Conservation (phyloP, 2,797 vertebrate genomes). For the Sebastes melanostomus region DNA sequence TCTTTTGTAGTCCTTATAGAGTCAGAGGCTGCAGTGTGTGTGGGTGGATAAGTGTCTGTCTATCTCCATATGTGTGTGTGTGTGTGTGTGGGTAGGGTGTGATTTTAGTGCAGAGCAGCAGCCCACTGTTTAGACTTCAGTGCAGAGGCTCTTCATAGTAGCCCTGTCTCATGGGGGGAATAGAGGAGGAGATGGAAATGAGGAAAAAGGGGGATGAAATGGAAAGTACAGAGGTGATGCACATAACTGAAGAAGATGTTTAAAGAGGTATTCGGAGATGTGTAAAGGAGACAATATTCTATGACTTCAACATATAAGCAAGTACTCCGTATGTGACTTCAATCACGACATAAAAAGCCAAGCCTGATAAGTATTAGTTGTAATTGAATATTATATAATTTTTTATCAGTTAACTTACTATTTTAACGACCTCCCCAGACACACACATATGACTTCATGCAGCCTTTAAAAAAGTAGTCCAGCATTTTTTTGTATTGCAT, state of each 20-base stretch:
- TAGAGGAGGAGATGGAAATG: not conserved
- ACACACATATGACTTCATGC: not conserved
- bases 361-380: not conserved
- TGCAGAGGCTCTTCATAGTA: slow-evolving; percentile 1
- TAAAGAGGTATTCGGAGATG: not conserved
- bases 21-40: slow-evolving; percentile 52
- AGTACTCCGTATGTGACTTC: not conserved
- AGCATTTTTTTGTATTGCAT: not conserved
- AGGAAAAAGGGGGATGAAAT: not conserved
- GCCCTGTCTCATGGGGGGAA: not conserved
- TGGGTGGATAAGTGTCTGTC: slow-evolving; percentile 62
- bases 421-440: not conserved
- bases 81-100: slow-evolving; percentile 41
- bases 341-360: not conserved
- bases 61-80: slow-evolving; percentile 25
- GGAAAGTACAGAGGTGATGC: not conserved
- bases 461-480: not conserved
- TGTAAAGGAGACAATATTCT: not conserved
- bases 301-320: not conserved
- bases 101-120: slow-evolving; percentile 23
- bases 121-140: slow-evolving; percentile 20
- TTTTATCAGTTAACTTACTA: not conserved
- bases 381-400: not conserved
- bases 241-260: not conserved
- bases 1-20: slow-evolving; percentile 60